Evolutionary conservation across 2,797 vertebrate genomes (phyloP), one percentile per base, ranked within the genome.

Genomic region (Triplophysa yarkandensis): DNA sequence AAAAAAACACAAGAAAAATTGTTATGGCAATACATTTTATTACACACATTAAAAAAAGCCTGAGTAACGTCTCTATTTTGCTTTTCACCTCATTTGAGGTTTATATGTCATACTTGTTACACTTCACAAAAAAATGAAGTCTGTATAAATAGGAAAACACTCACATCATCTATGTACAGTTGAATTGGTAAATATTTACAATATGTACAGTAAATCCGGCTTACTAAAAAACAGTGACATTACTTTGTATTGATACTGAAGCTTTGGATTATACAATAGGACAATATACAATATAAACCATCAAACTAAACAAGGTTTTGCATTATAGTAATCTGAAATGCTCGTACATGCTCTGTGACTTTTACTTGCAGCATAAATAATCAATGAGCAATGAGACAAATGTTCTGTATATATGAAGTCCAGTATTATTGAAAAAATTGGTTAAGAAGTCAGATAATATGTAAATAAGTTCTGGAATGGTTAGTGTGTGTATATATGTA

Each of bases 111-210:
- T 72, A 78, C 84, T 86, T 32, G 21, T 11, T 36, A 76, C 75
- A 78, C 84, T 86, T 81, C 83, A 83, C 41, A 61, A 62, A 13
- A n/a, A 68, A 50, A 46, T 83, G 79, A 86, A 81, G 79, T 81
- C 61, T 80, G 44, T 79, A 80, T 69, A 82, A 69, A 80, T 63
- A 76, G 4, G 14, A 79, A 13, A 76, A 58, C 52, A 58, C 17
- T 44, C 23, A 81, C 30, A 27, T 52, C 6, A 77, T 63, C 76
- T 61, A 63, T 83, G 44, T 80, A 83, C 81, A 81, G 5, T 46
- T 34, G 21, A 5, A 65, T 71, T 58, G 34, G 41, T 30, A 71
- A 58, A 80, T 77, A 80, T 82, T 78, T 75, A 85, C 78, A 83
- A 3, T 80, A 80, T 77, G 58, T 80, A 83, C 82, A 80, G 23